Evolutionary conservation across 2,797 vertebrate species (phyloP), one percentile per base, ranked within the genome.

Genomic region (Anolis apletophallus): DNA sequence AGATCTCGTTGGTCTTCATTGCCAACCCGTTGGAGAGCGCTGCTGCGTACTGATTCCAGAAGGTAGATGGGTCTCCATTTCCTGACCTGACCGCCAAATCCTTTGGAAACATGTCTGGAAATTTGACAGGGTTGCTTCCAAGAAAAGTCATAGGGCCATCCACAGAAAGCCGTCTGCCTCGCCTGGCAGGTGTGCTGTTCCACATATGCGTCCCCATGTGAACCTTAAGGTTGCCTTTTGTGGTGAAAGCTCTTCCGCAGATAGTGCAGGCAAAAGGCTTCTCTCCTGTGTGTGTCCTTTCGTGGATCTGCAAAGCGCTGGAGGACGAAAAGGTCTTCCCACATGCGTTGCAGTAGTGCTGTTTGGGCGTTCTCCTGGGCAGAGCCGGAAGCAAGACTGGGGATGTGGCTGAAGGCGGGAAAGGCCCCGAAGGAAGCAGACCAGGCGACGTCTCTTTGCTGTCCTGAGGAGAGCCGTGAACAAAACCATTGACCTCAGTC

Each of bases 171-270:
- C 99, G 96, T 91, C 99, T 98, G 90, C 98, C 99, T 79, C 98
- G 96, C 50, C 97, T 95, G 4, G 97, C 98, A 1, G 98, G 98
- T 90, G 97, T 97, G 87, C 97, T 98, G 93, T 97, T 98, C 98
- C 97, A 98, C 98, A 98, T 98, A 89, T 98, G 98, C 80, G 97
- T 98, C 92, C 98, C 98, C 98, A 98, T 98, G 93, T 98, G 98
- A 90, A 98, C 97, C 97, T 99, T 99, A 93, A 99, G 98, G 97
- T 99, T 99, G 97, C 99, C 99, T 98, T 99, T 99, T 94, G 99
- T 99, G 89, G 99, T 99, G 94, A 99, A 99, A 54, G 99, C 99
- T 95, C 99, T 97, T 92, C 99, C 99, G 96, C 99, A 99, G 95
- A 99, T 99, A 90, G 97, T 99, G 96, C 99, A 99, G 91, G 98